A percentile compares a stretch with the other conserved stretches of the same genome.
Evolutionary conservation across 2,113 vertebrate genomes (phyloP).

Genomic region (Oryzias celebensis): DNA sequence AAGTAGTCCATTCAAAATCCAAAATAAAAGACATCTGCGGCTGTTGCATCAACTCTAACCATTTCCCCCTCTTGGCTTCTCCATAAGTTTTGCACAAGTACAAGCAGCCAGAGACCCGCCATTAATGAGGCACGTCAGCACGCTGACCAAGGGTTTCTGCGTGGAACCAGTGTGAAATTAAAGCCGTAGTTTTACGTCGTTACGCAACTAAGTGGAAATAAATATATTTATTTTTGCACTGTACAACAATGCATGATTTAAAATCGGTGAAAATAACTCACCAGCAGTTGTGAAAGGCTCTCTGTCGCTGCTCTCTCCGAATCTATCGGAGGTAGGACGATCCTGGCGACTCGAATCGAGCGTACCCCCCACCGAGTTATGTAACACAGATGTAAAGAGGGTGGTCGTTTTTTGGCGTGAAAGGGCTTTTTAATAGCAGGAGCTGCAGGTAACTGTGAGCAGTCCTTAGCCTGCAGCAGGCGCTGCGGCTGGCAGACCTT

Average conservation of each 20-base stretch:
- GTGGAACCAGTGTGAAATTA: background rate
- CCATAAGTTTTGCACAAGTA: constrained; percentile 22
- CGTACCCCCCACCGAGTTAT: background rate
- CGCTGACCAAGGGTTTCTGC: background rate
- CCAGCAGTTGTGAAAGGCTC: constrained; percentile 31
- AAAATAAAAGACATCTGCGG: too few species aligned
- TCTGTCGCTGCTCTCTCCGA: constrained; percentile 2
- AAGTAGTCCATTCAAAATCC: too few species aligned
- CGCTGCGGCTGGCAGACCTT: constrained; percentile 13
- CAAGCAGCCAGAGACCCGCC: constrained; percentile 16
- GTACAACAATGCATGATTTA: background rate
- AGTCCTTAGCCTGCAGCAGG: background rate
- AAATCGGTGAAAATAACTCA: constrained; percentile 18
- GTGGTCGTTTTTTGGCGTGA: background rate
- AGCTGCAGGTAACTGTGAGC: background rate
- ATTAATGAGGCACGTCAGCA: constrained; percentile 9
- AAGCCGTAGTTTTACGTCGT: background rate
- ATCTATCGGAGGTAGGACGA: constrained; percentile 11
- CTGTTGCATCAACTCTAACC: too few species aligned
- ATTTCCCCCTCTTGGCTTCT: too few species aligned
- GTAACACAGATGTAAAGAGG: background rate
- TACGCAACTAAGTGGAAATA: background rate
- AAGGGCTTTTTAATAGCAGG: background rate
- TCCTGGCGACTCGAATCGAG: background rate
- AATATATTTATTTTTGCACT: background rate